These are phyloP conservation scores for Atta cephalotes DNA, from an alignment of 1,140 invertebrate species.

Conservation along the genomic window DNA sequence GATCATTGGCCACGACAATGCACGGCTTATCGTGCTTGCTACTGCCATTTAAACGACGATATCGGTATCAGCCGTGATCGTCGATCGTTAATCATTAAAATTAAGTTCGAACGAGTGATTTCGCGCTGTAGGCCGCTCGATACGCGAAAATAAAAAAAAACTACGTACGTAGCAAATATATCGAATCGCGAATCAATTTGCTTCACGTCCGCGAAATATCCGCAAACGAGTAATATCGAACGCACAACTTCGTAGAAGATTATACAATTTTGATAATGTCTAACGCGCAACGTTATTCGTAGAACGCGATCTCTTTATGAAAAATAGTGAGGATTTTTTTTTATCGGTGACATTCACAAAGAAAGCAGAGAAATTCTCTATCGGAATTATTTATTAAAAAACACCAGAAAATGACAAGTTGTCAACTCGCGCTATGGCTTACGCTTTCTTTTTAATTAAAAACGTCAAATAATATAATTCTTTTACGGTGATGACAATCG, in stretches of 20 bases:
- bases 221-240: constrained; percentile 17
- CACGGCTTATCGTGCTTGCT: constrained; percentile 19
- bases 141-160: constrained; percentile 48
- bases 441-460: constrained; percentile 9
- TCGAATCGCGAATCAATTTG: not conserved
- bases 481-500: constrained; percentile 49
- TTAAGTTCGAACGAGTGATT: constrained; percentile 20
- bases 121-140: not conserved
- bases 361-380: not conserved
- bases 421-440: not conserved
- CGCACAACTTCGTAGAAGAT: constrained; percentile 38
- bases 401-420: not conserved
- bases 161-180: not conserved
- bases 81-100: constrained; percentile 9
- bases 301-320: not conserved
- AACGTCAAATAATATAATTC: not conserved
- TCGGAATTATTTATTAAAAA: not conserved
- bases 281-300: not conserved
- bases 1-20: constrained; percentile 12
- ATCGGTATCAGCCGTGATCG: not conserved
- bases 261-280: constrained; percentile 24
- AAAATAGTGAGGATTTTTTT: not conserved
- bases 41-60: constrained; percentile 55
- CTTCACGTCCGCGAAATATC: not conserved
- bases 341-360: not conserved